Conservation (phyloP, 2,797 vertebrate species). For the Limosa lapponica region DNA sequence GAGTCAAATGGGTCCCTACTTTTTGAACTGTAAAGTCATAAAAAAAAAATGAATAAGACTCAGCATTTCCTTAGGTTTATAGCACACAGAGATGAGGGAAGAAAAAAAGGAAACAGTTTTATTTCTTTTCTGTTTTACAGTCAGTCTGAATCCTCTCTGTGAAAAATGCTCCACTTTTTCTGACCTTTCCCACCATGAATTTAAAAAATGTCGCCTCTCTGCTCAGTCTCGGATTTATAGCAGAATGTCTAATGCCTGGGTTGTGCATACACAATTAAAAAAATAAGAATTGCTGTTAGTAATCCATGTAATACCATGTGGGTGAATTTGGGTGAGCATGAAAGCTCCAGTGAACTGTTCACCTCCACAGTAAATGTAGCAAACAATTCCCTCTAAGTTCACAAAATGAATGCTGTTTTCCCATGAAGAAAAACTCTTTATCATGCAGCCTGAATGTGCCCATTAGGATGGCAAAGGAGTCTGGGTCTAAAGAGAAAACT, state of each 20-base stretch:
- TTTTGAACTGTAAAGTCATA: not conserved
- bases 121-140: constrained; percentile 36
- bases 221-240: not conserved
- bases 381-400: constrained; percentile 68
- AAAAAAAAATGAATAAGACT: not conserved
- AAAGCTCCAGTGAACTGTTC: constrained; percentile 74
- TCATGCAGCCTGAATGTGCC: constrained; percentile 61
- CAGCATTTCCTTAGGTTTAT: not conserved
- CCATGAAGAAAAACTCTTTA: constrained; percentile 67
- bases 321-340: constrained; percentile 63
- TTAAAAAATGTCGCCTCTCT: constrained; percentile 23
- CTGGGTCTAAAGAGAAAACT: constrained; percentile 26
- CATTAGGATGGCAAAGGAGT: constrained; percentile 46
- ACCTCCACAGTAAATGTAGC: constrained; percentile 58
- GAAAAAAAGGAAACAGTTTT: not conserved
- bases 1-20: not conserved
- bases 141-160: constrained; percentile 11
- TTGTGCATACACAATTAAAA: constrained; percentile 38
- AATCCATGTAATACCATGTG: constrained; percentile 57
- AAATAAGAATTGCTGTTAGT: constrained; percentile 39
- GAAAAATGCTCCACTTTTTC: constrained; percentile 30
- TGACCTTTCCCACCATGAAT: constrained; percentile 56
- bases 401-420: constrained; percentile 58
- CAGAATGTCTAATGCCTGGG: not conserved
- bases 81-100: not conserved